phyloP scores from a whole-genome alignment of 2,797 vertebrate species.

The Anguilla obscura region DNA sequence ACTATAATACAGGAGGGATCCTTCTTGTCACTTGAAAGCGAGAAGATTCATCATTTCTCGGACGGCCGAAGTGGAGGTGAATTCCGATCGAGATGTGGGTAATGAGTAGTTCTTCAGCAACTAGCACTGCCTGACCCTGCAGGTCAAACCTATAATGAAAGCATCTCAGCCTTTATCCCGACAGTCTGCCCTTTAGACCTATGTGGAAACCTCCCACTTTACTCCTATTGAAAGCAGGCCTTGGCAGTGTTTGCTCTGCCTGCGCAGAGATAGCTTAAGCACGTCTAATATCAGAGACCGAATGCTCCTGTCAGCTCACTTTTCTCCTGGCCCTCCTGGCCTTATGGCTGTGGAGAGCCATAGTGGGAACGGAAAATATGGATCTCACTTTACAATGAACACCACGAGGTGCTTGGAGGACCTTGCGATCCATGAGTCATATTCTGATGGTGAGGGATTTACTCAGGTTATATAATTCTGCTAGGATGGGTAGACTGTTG shows the following conservation, averaged over 20 bases:
- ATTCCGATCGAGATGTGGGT: constrained; percentile 1
- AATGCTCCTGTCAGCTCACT: constrained; percentile 2
- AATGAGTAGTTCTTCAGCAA: constrained; percentile 8
- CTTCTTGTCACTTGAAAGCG: not conserved
- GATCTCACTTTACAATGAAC: not conserved
- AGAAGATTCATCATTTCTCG: not conserved
- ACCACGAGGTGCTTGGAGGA: not conserved
- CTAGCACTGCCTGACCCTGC: not conserved
- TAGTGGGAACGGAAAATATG: not conserved
- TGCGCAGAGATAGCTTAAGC: not conserved
- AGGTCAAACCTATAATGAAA: constrained; percentile 19
- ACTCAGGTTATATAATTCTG: not conserved
- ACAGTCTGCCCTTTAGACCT: constrained; percentile 1
- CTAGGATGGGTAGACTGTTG: not conserved
- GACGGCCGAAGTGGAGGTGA: not conserved
- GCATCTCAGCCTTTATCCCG: constrained; percentile 10
- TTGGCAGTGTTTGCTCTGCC: not conserved
- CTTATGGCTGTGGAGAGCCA: not conserved
- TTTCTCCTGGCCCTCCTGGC: not conserved
- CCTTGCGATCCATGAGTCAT: not conserved
- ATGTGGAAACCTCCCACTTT: not conserved
- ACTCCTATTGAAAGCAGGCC: not conserved
- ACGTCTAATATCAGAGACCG: not conserved
- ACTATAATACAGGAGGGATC: not conserved
- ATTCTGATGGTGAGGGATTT: constrained; percentile 4